A percentile compares a stretch with the other conserved stretches of the same genome.
Evolutionary conservation across 2,797 vertebrate species (phyloP).

Genomic region (Numenius phaeopus): DNA sequence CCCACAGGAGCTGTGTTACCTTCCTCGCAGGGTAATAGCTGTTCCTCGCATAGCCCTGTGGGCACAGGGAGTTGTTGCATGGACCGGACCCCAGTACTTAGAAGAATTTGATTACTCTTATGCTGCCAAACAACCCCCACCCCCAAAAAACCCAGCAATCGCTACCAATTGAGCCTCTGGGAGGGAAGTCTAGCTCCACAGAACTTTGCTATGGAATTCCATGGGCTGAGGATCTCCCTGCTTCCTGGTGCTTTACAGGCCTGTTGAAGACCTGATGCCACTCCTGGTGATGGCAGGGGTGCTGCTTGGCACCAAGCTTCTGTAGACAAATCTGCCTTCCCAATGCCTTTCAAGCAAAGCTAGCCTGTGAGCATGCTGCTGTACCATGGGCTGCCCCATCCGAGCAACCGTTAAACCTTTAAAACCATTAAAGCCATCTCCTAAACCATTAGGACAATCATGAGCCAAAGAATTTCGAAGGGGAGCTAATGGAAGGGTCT

Average conservation of each 20-base stretch:
- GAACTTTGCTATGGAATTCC: neutral
- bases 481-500: neutral
- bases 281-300: neutral
- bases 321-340: neutral
- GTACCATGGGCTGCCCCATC: neutral
- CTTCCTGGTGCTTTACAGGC: neutral
- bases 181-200: neutral
- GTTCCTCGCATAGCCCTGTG: neutral
- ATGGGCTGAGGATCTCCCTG: neutral
- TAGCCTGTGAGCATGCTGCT: neutral
- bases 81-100: neutral
- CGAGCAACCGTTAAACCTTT: neutral
- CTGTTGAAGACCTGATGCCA: neutral
- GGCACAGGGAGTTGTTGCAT: accelerated
- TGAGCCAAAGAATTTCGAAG: neutral
- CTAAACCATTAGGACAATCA: neutral
- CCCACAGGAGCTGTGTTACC: neutral
- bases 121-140: neutral
- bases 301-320: neutral
- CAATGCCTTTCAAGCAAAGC: neutral
- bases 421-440: neutral
- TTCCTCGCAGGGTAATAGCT: neutral
- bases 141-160: neutral
- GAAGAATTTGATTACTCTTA: neutral
- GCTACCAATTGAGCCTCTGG: neutral